Conservation (phyloP, 1,140 invertebrate genomes). For the Drosophila ohnishii region DNA sequence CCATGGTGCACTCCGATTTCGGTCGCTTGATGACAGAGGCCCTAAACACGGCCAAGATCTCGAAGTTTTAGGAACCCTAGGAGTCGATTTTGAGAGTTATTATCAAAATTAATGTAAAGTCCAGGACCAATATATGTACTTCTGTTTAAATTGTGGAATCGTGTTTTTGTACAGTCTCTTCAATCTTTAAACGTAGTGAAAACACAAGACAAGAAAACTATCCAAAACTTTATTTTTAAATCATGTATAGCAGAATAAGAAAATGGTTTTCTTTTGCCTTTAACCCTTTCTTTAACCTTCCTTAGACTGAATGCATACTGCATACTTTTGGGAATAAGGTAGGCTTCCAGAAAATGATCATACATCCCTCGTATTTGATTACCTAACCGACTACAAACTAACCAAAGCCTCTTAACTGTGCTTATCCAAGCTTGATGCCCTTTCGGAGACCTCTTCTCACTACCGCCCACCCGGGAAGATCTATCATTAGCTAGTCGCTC, state of each 20-base stretch:
- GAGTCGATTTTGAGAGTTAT: no score
- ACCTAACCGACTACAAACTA: slow-evolving; percentile 1
- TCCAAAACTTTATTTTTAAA: no score
- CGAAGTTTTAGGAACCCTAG: slow-evolving; percentile 83
- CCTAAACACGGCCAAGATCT: slow-evolving; percentile 85
- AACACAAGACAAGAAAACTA: not conserved
- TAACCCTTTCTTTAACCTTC: not conserved
- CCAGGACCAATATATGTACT: not conserved
- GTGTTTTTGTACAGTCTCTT: not conserved
- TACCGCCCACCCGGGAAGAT: slow-evolving; percentile 7
- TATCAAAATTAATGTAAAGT: not conserved
- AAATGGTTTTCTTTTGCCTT: no score
- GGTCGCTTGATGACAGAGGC: slow-evolving; percentile 87
- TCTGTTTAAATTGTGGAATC: not conserved
- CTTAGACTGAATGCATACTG: not conserved
- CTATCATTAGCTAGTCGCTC: slow-evolving; percentile 37
- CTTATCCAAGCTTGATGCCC: slow-evolving; percentile 22
- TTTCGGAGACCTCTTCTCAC: slow-evolving; percentile 11
- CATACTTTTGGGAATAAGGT: slow-evolving; percentile 24
- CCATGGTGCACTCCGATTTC: slow-evolving; percentile 87
- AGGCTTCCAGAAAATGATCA: not conserved
- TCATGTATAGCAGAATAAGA: no score
- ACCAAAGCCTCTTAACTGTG: not conserved
- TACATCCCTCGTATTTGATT: slow-evolving; percentile 13
- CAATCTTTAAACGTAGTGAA: not conserved